Conservation (phyloP, 2,797 vertebrate genomes). For the Trachops cirrhosus region DNA sequence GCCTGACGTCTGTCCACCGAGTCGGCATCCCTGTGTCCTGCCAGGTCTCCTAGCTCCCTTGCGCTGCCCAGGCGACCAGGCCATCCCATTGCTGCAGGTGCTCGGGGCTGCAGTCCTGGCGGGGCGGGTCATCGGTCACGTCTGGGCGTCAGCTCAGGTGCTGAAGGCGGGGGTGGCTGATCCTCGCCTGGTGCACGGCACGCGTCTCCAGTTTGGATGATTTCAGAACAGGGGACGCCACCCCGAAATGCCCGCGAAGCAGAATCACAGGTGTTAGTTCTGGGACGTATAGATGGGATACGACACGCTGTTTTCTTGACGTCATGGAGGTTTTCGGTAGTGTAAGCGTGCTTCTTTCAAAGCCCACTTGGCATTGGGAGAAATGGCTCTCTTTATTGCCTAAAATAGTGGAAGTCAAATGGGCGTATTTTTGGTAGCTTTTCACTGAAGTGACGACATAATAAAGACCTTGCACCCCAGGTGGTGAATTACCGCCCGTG, state of each 20-base stretch:
- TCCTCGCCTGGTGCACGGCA: neutral
- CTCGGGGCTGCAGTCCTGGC: neutral
- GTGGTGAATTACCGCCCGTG: slow-evolving; percentile 34
- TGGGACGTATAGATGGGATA: slow-evolving; percentile 10
- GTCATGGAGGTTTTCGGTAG: neutral
- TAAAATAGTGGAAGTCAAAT: slow-evolving; percentile 52
- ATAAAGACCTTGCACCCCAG: slow-evolving; percentile 38
- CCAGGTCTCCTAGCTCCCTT: neutral
- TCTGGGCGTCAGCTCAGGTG: neutral
- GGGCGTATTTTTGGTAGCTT: slow-evolving; percentile 63
- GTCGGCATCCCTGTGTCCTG: neutral
- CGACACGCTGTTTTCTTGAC: neutral
- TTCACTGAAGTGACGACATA: slow-evolving; percentile 62
- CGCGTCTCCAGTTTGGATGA: neutral
- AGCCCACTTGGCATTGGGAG: slow-evolving; percentile 40
- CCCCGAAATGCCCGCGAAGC: neutral
- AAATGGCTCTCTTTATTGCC: slow-evolving; percentile 59
- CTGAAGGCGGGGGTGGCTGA: neutral
- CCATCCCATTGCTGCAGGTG: neutral
- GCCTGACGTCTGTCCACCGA: neutral
- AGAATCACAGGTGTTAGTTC: neutral
- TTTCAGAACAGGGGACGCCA: neutral
- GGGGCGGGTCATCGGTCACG: neutral
- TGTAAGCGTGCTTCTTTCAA: slow-evolving; percentile 13
- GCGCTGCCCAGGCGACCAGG: neutral